These are phyloP conservation scores for Cromileptes altivelis DNA, from an alignment of 2,113 vertebrate genomes.

Conservation along the genomic window DNA sequence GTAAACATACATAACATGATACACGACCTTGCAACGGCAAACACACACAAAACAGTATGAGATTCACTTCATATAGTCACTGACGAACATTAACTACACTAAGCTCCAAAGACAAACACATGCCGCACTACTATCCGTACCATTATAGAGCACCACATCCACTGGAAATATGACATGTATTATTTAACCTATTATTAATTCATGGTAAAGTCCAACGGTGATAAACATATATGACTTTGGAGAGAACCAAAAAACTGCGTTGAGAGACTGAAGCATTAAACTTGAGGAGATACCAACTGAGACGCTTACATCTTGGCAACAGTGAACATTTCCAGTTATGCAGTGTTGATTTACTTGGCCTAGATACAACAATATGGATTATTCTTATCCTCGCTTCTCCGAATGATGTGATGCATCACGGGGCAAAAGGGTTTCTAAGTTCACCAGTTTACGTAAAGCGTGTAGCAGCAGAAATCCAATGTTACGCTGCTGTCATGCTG, in stretches of 20 bases:
- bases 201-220: conserved; percentile 56
- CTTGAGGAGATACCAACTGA: conserved; percentile 43
- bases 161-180: conserved; percentile 64
- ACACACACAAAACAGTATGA: conserved; percentile 17
- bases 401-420: conserved; percentile 55
- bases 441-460: conserved; percentile 56
- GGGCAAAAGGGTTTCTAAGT: conserved; percentile 63
- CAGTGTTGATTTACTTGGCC: conserved; percentile 77
- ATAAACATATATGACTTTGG: conserved; percentile 66
- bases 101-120: conserved; percentile 35
- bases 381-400: conserved; percentile 65
- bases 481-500: conserved; percentile 17
- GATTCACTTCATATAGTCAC: conserved; percentile 1
- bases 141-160: conserved; percentile 56
- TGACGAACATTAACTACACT: conserved; percentile 44
- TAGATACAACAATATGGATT: conserved; percentile 80
- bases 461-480: conserved; percentile 57
- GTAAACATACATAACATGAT: background rate
- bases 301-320: conserved; percentile 58
- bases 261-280: conserved; percentile 44
- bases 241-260: conserved; percentile 48
- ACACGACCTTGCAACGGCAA: background rate
- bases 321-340: conserved; percentile 57
- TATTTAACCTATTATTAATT: conserved; percentile 77
- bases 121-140: conserved; percentile 14